Base-by-base conservation (phyloP, 2,113 vertebrate genomes). In the Rhea pennata region DNA sequence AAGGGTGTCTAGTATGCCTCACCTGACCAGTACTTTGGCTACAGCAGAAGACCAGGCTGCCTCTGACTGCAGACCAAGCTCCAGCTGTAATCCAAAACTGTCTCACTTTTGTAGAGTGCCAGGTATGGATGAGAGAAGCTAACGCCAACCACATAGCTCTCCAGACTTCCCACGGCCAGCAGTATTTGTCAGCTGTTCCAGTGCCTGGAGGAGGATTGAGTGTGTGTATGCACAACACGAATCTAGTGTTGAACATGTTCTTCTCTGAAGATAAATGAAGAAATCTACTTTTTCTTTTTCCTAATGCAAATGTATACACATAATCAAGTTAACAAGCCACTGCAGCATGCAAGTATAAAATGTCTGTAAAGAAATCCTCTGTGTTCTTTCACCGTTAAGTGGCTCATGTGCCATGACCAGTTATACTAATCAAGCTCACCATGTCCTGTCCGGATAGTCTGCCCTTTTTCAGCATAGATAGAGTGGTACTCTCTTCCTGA, bases 11-110 rank as follows among this genome's bases (percentile, higher is more conserved):
- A 67, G 33, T 48, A 36, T 50, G 29, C 48, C 58, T 61, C 26
- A 17, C 26, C 54, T 24, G n/a, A 22, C 23, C 36, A 4, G 0
- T 15, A 48, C 12, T 46, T 46, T 14, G 19, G 46, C 0, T 9
- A 50, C 44, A 80, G 50, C 8, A 85, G 44, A 73, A 70, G 59
- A 81, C 31, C 36, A 42, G 64, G 15, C 15, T 83, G 39, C 58
- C 27, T 87, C 44, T 81, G 13, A 33, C 48, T 90, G 9, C 51
- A 48, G 53, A 54, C 7, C 33, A 90, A 23, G 17, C 17, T 79
- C 82, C 51, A 46, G 31, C 5, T 31, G 14, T 3, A 61, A n/a
- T 33, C 36, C 48, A 56, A 67, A 90, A n/a, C 10, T 31, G 23
- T 31, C 22, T 69, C 23, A 40, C 4, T 50, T 75, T 64, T 72